phyloP scores from a whole-genome alignment of 2,888 invertebrate species.

The Protonemura montana region DNA sequence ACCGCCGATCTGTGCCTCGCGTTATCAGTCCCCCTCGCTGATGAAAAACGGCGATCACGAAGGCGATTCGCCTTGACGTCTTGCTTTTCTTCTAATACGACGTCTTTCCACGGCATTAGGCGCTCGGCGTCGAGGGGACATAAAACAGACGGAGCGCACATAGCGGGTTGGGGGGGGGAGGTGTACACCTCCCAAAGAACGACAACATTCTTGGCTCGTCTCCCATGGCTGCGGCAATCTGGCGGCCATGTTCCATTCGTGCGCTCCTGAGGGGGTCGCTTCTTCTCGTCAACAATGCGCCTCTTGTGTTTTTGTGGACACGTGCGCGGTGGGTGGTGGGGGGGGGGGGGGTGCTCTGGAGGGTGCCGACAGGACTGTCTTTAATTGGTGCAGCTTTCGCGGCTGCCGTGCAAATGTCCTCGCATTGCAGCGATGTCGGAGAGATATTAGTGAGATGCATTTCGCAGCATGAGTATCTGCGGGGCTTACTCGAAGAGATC shows the following conservation, averaged over 20 bases:
- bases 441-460: no score
- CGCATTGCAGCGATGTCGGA: no score
- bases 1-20: slow-evolving; percentile 17
- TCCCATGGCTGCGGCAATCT: background rate
- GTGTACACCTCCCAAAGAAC: background rate
- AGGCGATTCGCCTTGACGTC: background rate
- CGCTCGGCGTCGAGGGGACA: background rate
- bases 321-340: slow-evolving; percentile 20
- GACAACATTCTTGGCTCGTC: background rate
- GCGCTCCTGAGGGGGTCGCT: background rate
- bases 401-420: background rate
- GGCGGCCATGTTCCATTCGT: background rate
- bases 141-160: background rate
- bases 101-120: background rate
- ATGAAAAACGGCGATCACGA: slow-evolving; percentile 27
- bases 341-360: slow-evolving; percentile 16
- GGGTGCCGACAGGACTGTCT: background rate
- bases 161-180: slow-evolving; percentile 15
- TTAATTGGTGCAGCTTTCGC: background rate
- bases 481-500: no score
- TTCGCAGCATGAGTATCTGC: no score
- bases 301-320: background rate
- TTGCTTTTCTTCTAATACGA: background rate
- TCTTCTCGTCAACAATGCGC: background rate
- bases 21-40: slow-evolving; percentile 22